phyloP scores from a whole-genome alignment of 2,113 vertebrate genomes.

The Salvelinus namaycush region DNA sequence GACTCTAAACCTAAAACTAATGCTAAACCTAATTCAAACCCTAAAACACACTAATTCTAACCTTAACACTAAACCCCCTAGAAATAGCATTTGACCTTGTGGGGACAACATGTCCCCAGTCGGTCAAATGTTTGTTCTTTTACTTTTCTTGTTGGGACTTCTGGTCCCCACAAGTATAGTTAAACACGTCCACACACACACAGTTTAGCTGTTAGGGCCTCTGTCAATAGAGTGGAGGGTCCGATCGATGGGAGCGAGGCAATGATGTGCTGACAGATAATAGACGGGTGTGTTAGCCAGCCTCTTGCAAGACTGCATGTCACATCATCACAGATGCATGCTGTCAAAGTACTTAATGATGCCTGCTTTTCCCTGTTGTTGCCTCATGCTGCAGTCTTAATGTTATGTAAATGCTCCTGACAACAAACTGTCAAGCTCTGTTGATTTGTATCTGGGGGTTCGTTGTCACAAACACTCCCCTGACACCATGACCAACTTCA shows the following conservation, averaged over 20 bases:
- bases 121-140: too few relatives aligned
- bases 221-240: background rate
- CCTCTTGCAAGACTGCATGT: slow-evolving; percentile 17
- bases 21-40: too few relatives aligned
- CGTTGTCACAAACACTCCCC: too few relatives aligned
- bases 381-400: slow-evolving; percentile 20
- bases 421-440: background rate
- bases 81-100: too few relatives aligned
- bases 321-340: slow-evolving; percentile 45
- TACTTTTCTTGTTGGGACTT: too few relatives aligned
- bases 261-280: background rate
- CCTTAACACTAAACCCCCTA: too few relatives aligned
- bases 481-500: background rate
- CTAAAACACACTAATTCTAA: too few relatives aligned
- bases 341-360: slow-evolving; percentile 51
- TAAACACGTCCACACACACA: background rate
- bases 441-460: background rate
- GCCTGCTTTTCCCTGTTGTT: slow-evolving; percentile 28
- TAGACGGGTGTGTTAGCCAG: slow-evolving; percentile 29
- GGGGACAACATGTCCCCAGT: too few relatives aligned
- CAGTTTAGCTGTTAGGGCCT: background rate
- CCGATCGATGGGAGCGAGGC: background rate
- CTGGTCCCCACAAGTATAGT: too few relatives aligned
- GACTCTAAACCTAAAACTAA: too few relatives aligned
- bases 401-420: slow-evolving; percentile 1